A percentile compares a stretch with the other conserved stretches of the same genome.
Conservation (phyloP, 1,140 invertebrate species). For the Probaryconus sp. region DNA sequence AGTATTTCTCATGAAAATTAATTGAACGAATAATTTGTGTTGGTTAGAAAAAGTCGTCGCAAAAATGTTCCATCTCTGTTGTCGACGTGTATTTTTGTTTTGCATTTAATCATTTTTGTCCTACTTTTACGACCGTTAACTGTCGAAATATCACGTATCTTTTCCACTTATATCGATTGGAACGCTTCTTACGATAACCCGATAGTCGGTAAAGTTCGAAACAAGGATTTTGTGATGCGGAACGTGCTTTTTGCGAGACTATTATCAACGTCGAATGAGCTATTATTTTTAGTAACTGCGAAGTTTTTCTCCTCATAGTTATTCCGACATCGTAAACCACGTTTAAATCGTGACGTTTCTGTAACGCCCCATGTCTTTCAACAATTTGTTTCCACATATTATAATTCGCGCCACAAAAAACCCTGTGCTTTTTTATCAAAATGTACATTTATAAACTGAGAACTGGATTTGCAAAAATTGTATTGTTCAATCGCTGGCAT, state of each 20-base stretch:
- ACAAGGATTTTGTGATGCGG: slow-evolving; percentile 16
- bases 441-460: too few relatives aligned
- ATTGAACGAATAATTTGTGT: too few relatives aligned
- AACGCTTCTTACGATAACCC: not conserved
- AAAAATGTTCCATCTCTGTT: too few relatives aligned
- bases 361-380: not conserved
- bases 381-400: not conserved
- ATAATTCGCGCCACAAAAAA: not conserved
- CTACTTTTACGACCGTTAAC: slow-evolving; percentile 22
- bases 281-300: slow-evolving; percentile 18
- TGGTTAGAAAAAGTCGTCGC: too few relatives aligned
- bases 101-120: slow-evolving; percentile 8
- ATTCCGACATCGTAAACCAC: not conserved
- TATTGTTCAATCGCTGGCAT: too few relatives aligned
- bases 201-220: slow-evolving; percentile 15
- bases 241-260: slow-evolving; percentile 8
- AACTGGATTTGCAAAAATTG: too few relatives aligned
- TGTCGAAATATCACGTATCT: slow-evolving; percentile 12
- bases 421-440: not conserved
- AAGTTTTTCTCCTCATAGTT: slow-evolving; percentile 3
- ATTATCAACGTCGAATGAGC: not conserved
- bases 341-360: not conserved
- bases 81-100: not conserved
- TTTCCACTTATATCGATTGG: slow-evolving; percentile 25
- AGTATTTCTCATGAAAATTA: too few relatives aligned